phyloP scores from a whole-genome alignment of 2,797 vertebrate genomes.

The Darevskia nairensis region DNA sequence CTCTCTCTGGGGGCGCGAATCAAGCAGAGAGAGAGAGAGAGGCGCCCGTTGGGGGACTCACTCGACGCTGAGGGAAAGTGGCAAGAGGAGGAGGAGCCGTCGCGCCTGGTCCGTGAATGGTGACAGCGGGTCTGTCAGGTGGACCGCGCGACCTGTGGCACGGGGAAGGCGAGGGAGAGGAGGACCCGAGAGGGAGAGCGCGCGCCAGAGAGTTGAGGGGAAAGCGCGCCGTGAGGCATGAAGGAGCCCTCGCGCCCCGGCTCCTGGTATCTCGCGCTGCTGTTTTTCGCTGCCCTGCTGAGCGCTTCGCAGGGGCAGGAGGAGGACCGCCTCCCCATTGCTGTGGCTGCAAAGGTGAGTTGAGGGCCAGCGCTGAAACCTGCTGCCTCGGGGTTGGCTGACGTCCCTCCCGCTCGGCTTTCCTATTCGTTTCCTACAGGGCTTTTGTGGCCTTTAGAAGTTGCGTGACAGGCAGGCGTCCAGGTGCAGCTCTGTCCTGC shows the following conservation, averaged over 20 bases:
- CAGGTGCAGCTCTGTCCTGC: neutral
- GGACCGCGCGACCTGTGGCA: neutral
- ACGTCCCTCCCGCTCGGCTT: neutral
- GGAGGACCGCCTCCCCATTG: neutral
- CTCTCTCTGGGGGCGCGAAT: neutral
- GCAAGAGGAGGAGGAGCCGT: neutral
- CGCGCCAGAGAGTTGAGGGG: neutral
- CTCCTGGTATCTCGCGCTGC: neutral
- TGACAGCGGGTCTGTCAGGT: neutral
- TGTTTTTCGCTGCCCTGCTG: neutral
- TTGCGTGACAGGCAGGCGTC: neutral
- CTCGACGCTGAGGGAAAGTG: too few relatives aligned
- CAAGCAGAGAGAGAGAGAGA: neutral
- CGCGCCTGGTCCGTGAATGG: neutral
- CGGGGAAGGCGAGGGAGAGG: neutral
- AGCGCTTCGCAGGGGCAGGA: neutral
- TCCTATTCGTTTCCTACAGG: too few relatives aligned
- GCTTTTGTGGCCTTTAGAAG: neutral
- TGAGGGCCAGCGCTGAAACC: neutral
- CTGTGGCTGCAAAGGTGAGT: constrained; percentile 19
- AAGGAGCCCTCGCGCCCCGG: neutral
- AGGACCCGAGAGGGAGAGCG: too few relatives aligned
- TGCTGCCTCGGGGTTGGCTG: too few relatives aligned
- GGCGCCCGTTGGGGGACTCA: neutral
- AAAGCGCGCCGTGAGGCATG: neutral